Conservation (phyloP, 2,113 vertebrate species). For the Oryzias javanicus region DNA sequence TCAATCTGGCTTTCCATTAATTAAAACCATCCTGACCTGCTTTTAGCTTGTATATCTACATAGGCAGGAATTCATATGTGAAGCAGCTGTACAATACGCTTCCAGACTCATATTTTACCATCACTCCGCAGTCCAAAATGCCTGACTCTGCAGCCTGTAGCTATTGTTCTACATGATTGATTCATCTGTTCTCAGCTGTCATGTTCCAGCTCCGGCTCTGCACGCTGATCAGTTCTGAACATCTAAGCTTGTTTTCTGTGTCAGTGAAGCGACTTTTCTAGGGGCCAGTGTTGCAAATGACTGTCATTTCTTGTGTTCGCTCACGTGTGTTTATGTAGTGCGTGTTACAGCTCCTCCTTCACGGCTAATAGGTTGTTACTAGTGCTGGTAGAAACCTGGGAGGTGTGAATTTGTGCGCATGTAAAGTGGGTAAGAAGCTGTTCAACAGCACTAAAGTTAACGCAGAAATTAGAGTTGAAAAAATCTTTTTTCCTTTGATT, state of each 20-base stretch:
- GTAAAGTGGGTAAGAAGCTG: too few relatives aligned
- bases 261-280: not conserved
- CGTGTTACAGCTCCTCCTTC: conserved; percentile 21
- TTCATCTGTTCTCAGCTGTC: conserved; percentile 44
- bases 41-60: conserved; percentile 18
- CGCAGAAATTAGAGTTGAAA: not conserved
- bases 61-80: not conserved
- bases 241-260: conserved; percentile 9
- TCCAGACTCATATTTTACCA: not conserved
- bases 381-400: conserved; percentile 7
- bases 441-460: not conserved
- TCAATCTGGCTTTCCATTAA: conserved; percentile 24
- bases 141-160: conserved; percentile 43
- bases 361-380: conserved; percentile 30
- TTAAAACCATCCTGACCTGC: conserved; percentile 15
- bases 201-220: conserved; percentile 13
- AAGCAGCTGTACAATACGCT: conserved; percentile 4
- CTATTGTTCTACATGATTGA: conserved; percentile 44
- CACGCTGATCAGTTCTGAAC: conserved; percentile 28
- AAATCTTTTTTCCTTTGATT: not conserved
- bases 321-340: not conserved
- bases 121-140: conserved; percentile 29
- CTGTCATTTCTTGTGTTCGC: conserved; percentile 30
- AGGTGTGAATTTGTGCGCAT: conserved; percentile 7
- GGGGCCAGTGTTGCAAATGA: conserved; percentile 5